These are phyloP conservation scores for Eupithecia centaureata DNA, from an alignment of 2,888 invertebrate species.

Conservation along the genomic window DNA sequence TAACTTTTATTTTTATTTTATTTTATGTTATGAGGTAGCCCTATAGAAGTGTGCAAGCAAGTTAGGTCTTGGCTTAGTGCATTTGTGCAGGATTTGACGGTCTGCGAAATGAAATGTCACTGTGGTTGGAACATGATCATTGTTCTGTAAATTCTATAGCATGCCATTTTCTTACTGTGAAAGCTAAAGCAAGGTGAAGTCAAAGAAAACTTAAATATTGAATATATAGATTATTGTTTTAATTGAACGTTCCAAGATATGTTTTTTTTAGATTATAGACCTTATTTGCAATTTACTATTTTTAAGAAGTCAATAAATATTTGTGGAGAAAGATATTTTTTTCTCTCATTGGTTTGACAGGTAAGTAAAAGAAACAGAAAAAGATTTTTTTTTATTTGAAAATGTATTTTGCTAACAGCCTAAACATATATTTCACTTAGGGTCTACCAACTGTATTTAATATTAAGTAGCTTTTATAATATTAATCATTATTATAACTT, in stretches of 20 bases:
- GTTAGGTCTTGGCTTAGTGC: conserved; percentile 9
- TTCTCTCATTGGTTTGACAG: neutral
- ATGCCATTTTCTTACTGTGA: neutral
- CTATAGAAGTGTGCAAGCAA: neutral
- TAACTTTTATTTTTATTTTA: neutral
- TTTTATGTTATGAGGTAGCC: neutral
- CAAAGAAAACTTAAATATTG: neutral
- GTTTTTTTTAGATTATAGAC: no score
- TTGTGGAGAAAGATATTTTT: no score
- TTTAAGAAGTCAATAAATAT: neutral
- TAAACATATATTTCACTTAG: no score
- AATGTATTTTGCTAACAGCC: no score
- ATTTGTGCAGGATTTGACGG: conserved; percentile 29
- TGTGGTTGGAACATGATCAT: neutral
- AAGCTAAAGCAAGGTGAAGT: neutral
- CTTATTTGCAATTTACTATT: no score
- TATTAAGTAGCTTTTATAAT: no score
- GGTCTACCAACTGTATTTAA: no score
- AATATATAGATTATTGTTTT: neutral
- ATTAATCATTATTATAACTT: no score
- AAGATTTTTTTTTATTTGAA: no score
- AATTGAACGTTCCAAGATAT: neutral
- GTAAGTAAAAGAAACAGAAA: neutral
- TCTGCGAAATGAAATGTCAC: conserved; percentile 30
- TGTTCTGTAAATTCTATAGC: neutral